Evolutionary conservation across 2,113 vertebrate genomes (phyloP).

Genomic region (Notechis scutatus): DNA sequence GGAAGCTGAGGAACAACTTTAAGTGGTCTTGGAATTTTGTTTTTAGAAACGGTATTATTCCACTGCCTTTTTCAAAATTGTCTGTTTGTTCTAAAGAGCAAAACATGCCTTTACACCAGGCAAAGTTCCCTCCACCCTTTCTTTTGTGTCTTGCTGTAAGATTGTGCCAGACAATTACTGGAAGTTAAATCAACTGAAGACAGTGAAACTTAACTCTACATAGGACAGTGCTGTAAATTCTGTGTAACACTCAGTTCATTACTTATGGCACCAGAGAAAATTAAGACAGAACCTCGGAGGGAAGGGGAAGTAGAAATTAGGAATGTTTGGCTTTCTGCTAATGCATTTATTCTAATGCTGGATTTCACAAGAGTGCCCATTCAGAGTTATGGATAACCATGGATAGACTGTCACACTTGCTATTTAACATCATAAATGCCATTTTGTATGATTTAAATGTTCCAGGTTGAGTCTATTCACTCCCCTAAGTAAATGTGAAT

Average conservation of each 20-base stretch:
- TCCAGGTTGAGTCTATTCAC: neutral
- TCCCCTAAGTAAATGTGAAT: neutral
- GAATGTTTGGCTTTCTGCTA: neutral
- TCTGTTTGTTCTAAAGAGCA: neutral
- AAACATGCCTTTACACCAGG: neutral
- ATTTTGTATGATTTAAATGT: neutral
- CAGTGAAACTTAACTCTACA: neutral
- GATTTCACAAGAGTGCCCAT: neutral
- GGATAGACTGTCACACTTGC: neutral
- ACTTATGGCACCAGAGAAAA: neutral
- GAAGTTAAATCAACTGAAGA: neutral
- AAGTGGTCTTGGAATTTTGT: neutral
- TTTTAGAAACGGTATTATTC: neutral
- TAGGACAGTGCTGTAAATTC: neutral
- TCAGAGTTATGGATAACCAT: neutral
- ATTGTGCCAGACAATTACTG: neutral
- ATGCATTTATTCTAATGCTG: neutral
- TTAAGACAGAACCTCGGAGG: neutral
- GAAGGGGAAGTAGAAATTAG: neutral
- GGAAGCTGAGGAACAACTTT: neutral
- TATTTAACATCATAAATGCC: neutral
- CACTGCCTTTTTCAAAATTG: neutral
- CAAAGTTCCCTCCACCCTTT: neutral
- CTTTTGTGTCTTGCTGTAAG: neutral
- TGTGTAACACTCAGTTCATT: neutral